Evolutionary conservation across 2,113 vertebrate genomes (phyloP), one percentile per base, ranked within the genome.

Genomic region (Cyanoderma ruficeps): DNA sequence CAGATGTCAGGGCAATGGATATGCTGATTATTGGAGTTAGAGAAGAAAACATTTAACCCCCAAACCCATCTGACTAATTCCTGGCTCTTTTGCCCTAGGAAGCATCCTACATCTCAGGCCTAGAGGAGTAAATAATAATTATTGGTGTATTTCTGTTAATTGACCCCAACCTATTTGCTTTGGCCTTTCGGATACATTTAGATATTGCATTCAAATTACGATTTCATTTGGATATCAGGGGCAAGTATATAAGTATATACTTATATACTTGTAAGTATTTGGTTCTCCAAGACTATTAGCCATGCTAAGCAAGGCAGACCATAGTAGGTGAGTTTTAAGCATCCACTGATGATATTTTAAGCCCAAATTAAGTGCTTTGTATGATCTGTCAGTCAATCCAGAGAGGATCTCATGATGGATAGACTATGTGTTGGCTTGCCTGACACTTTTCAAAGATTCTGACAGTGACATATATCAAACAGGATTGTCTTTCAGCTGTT

Each of bases 351-450:
- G 8, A 16, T 86, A 70, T 74, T 93, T 85, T 44, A 90, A 89
- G 41, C 47, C 68, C 69, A 80, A 78, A 22, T 76, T 80, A 74
- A 93, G 44, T 75, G 87, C 50, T 75, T 93, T 33, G 11, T 86
- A 17, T 7, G 24, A 52, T 86, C 85, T 96, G 96, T 96, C 95
- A 96, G 74, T 97, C 95, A 94, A 59, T 83, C 71, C 44, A 74
- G 23, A 74, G 75, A 52, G 77, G 86, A 52, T n/a, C 68, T 94
- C 15, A 4, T 93, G 94, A 96, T 91, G 89, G 82, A 91, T 64
- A 80, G 93, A 72, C 69, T 88, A 28, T 91, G 85, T 97, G 94
- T 90, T 97, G 96, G 87, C 90, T 97, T 94, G 97, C 93, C 93
- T 96, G 95, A 91, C 90, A 84, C 93, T 86, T 93, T 85, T 94